Conservation (phyloP, 2,113 vertebrate species). For the Pelecanus crispus region DNA sequence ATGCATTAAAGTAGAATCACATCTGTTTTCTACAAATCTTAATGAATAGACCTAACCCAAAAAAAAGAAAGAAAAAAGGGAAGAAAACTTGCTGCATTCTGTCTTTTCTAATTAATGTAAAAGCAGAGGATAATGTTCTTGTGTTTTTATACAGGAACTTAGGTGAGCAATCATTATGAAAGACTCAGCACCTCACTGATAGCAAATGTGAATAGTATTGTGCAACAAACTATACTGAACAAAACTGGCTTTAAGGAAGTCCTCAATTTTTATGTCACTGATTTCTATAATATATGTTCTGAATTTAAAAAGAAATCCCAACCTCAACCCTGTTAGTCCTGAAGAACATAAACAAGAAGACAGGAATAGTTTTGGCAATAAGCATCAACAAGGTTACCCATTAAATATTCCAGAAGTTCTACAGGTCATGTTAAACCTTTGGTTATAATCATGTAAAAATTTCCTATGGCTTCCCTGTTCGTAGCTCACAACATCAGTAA, state of each 20-base stretch:
- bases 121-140: background rate
- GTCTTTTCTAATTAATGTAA: background rate
- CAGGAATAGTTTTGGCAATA: background rate
- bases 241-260: background rate
- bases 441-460: background rate
- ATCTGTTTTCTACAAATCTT: constrained; percentile 23
- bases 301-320: background rate
- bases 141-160: background rate
- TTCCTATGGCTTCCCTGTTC: background rate
- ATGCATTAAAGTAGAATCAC: background rate
- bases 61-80: background rate
- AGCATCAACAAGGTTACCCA: background rate
- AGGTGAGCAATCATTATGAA: background rate
- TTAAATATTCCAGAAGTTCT: background rate
- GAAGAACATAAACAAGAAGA: background rate
- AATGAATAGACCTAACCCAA: background rate
- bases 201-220: background rate
- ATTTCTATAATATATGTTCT: background rate
- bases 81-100: background rate
- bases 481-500: background rate
- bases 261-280: background rate
- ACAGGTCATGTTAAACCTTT: background rate
- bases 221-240: background rate
- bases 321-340: background rate
- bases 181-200: background rate